phyloP scores from a whole-genome alignment of 2,888 invertebrate genomes.

The Phengaris arion region DNA sequence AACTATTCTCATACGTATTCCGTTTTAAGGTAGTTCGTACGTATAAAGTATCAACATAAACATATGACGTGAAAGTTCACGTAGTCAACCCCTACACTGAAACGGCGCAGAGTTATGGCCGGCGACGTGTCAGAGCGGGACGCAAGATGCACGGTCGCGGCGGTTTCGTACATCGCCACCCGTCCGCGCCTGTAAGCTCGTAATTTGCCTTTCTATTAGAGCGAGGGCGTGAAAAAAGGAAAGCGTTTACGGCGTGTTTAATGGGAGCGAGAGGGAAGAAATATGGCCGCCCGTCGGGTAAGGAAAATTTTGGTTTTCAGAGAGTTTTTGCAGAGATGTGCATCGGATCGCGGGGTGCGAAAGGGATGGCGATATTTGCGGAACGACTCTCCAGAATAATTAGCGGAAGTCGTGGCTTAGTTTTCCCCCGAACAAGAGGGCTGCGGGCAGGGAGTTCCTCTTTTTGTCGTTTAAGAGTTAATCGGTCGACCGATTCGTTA shows the following conservation, averaged over 20 bases:
- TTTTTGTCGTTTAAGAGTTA: conserved; percentile 80
- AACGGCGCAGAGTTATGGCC: conserved; percentile 56
- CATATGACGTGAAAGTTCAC: conserved; percentile 74
- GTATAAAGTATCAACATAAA: conserved; percentile 45
- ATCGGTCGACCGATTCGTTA: conserved; percentile 78
- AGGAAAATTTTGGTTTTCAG: conserved; percentile 79
- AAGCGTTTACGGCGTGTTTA: conserved; percentile 80
- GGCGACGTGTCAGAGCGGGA: conserved; percentile 60
- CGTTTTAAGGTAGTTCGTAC: conserved; percentile 42
- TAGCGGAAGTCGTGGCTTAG: conserved; percentile 79
- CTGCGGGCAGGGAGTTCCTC: conserved; percentile 73
- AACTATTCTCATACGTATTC: conserved; percentile 32
- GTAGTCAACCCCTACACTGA: conserved; percentile 67
- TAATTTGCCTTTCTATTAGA: conserved; percentile 81
- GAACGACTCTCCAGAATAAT: conserved; percentile 72
- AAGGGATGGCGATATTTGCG: conserved; percentile 65
- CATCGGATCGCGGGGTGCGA: conserved; percentile 70
- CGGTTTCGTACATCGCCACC: conserved; percentile 79
- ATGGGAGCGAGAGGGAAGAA: conserved; percentile 79
- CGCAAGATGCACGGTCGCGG: conserved; percentile 59
- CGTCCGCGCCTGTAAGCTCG: conserved; percentile 80
- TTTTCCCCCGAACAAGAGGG: conserved; percentile 68
- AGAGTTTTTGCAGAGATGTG: conserved; percentile 77
- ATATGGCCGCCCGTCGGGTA: conserved; percentile 75
- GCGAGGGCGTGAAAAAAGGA: conserved; percentile 80